Percentiles rank a stretch among this genome's conserved stretches.
Conservation (phyloP, 2,888 invertebrate genomes). For the Pollenia labialis region DNA sequence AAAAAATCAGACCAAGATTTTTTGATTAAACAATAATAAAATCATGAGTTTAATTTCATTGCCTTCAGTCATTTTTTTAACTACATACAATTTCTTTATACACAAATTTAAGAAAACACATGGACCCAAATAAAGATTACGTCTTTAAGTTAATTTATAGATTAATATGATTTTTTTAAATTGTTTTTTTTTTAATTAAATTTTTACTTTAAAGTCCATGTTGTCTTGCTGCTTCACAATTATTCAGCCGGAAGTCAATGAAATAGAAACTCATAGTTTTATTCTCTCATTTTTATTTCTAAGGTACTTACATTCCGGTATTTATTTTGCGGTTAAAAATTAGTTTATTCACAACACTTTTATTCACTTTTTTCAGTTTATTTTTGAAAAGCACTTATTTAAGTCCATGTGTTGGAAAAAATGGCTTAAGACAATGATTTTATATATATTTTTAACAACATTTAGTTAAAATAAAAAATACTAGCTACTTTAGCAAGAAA, state of each 20-base stretch:
- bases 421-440: constrained; percentile 77
- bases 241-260: constrained; percentile 76
- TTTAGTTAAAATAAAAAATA: constrained; percentile 10
- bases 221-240: constrained; percentile 44
- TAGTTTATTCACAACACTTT: constrained; percentile 47
- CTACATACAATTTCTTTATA: constrained; percentile 38
- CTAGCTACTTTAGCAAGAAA: constrained; percentile 39
- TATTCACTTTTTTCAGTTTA: constrained; percentile 45
- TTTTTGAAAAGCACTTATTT: constrained; percentile 68
- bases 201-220: constrained; percentile 73
- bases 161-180: constrained; percentile 12
- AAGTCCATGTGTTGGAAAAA: constrained; percentile 77
- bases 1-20: constrained; percentile 13
- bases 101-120: constrained; percentile 77
- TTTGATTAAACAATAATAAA: constrained; percentile 47
- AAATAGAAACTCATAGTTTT: constrained; percentile 76
- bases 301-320: constrained; percentile 75
- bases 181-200: constrained; percentile 6
- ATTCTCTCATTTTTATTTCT: constrained; percentile 67
- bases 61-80: constrained; percentile 80
- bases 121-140: constrained; percentile 77
- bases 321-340: constrained; percentile 40
- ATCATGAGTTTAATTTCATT: constrained; percentile 79
- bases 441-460: constrained; percentile 21
- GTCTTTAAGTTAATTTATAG: constrained; percentile 2